Base-by-base conservation (phyloP, 2,113 vertebrate genomes). In the Struthidea cinerea region DNA sequence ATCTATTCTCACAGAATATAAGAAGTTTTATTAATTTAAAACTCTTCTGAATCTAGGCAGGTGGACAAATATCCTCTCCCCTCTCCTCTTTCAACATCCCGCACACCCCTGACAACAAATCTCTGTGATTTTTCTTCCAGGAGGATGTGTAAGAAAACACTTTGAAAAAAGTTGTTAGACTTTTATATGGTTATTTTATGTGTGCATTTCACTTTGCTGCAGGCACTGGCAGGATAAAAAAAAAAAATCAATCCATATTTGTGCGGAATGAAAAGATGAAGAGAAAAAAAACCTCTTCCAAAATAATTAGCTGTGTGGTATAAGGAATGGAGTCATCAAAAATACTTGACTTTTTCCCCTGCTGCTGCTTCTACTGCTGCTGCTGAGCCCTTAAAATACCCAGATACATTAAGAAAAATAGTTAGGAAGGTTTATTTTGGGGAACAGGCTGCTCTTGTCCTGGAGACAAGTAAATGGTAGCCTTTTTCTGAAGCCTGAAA, bases 121-220 rank as follows among this genome's bases (percentile, higher is more conserved):
- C 11, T 71, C 52, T 84, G 57, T 90, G 78, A 91, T 71, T 88
- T 84, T 93, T 89, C 53, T 84, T 86, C 42, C 39, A 88, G 39
- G 47, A 94, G 17, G 57, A 73, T 68, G 39, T 65, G 27, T 89
- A 76, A 89, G 65, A 92, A 89, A 93, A 53, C 20, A 65, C 42
- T 89, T 93, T 70, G 92, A 84, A 89, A 87, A 87, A 86, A 93
- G 69, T 93, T 75, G 47, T 88, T 88, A 91, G 86, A 81, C 49
- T 91, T 96, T 56, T 83, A 83, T 49, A 57, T 59, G 68, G 68
- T 88, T 96, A 93, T 94, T 97, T 96, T 93, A 91, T 76, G 65
- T 90, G 88, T 80, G 59, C 60, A 91, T 96, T 97, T 94, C 87
- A 86, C 83, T 96, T 96, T 93, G 92, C 94, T 94, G 67, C 93